Base-by-base conservation (phyloP, 2,797 vertebrate species). In the Scolopax rusticola region DNA sequence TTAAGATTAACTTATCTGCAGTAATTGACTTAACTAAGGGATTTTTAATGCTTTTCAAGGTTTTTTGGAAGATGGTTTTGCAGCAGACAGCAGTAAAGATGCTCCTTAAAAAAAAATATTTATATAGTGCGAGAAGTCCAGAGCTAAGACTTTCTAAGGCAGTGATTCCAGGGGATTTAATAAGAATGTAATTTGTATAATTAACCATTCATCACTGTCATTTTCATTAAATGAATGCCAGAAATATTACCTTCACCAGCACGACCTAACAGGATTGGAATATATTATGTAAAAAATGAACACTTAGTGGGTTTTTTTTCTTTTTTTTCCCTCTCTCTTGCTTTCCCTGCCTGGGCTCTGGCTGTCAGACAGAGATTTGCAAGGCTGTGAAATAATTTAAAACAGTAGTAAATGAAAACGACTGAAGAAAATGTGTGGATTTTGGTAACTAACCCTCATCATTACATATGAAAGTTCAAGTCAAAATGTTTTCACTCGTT, bases 131-230 rank as follows among this genome's bases (percentile, higher is more conserved):
- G 47, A 97, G 96, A 97, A 98, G 97, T 98, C 97, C 97, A 96
- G 53, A 97, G 97, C 97, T 97, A 97, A 97, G 96, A 97, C 97
- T 97, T 97, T 97, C 97, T 97, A 96, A 97, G 95, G 98, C 97
- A 94, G 92, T 15, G 97, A 98, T 98, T 98, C 98, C 97, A 97
- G 84, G 97, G 98, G 98, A 98, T 98, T 98, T 98, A 98, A 98
- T 98, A 98, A 98, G 98, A 98, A 98, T 97, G 97, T 98, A 98
- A 98, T 98, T 98, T 98, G 97, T 98, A 97, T 98, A 98, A 98
- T 98, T 98, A 98, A 97, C 97, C 98, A 98, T 98, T 98, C 98
- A 98, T 98, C 98, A 98, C 98, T 98, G 98, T 98, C 98, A 98
- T 94, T 97, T 98, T 97, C 98, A 98, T 98, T 98, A 98, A 98